phyloP scores from a whole-genome alignment of 2,797 vertebrate species.

The Darevskia mixta region DNA sequence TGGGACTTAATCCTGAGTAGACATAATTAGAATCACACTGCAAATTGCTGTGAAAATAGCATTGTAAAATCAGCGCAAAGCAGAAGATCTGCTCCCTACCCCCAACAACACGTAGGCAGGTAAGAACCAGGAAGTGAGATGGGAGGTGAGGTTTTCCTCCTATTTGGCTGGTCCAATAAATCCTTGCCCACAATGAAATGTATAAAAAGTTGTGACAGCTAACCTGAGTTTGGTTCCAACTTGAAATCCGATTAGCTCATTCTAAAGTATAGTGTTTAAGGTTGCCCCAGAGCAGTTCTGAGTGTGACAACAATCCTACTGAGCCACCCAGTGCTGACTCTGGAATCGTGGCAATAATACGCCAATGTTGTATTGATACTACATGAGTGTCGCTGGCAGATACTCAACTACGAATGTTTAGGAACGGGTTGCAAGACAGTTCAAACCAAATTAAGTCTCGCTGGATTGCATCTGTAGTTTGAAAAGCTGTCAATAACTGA shows the following conservation, averaged over 20 bases:
- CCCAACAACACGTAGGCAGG: no score
- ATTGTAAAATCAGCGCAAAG: background rate
- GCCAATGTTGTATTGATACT: background rate
- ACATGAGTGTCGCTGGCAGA: background rate
- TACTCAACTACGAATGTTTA: background rate
- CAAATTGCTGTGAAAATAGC: no score
- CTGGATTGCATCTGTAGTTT: background rate
- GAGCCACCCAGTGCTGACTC: background rate
- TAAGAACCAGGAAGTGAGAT: no score
- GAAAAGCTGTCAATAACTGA: background rate
- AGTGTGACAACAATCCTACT: background rate
- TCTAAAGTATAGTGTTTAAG: background rate
- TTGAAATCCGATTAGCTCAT: background rate
- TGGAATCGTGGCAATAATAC: background rate
- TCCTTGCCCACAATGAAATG: background rate
- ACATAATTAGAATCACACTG: no score
- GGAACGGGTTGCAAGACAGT: background rate
- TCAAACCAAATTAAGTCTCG: background rate
- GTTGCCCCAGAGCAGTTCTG: background rate
- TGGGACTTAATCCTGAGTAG: no score
- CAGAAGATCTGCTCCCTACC: background rate
- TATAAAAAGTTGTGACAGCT: background rate
- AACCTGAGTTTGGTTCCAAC: background rate
- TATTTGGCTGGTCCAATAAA: background rate
- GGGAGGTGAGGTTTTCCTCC: background rate